Evolutionary conservation across 2,888 invertebrate species (phyloP), one percentile per base, ranked within the genome.

Genomic region (Synanthedon myopaeformis): DNA sequence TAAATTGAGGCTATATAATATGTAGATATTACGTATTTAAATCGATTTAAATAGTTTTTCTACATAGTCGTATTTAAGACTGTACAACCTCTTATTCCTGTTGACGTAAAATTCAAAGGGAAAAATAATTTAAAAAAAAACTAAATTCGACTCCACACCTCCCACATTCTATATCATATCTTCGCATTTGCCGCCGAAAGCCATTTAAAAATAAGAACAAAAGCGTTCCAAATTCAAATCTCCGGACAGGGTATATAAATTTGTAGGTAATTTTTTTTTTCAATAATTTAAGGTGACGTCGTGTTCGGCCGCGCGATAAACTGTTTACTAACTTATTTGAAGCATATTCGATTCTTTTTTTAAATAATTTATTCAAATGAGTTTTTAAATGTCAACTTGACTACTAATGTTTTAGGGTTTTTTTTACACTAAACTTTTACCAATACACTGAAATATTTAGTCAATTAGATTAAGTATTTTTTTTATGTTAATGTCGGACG

Each of bases 281-380:
- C 61, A 66, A 74, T 69, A 74, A 82, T 74, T 75, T 76, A 77
- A 76, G 71, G 62, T 69, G 72, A 72, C 72, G 66, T 67, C 68
- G 66, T 65, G 59, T 59, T 65, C 49, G 49, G 35, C 57, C 58
- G 59, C 58, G 65, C 75, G 80, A 79, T 82, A 82, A 82, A 82
- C 72, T 75, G 77, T 70, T 75, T 79, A 74, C 78, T 62, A 69
- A 76, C 77, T 79, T 79, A 78, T 79, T 82, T 76, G 71, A 69
- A 59, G 61, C 60, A 35, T 35, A 35, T 35, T 8, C 60, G 58
- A 58, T 58, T 49, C 41, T 13, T 42, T 23, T 51, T 35, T 13
- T 35, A 51, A 35, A 35, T 51, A 35, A 51, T 35, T 41, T 41
- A 42, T 52, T 52, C 41, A 52, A 35, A 49, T 49, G 17, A 23